A percentile compares a stretch with the other conserved stretches of the same genome.
These are phyloP conservation scores for Nowickia ferox DNA, from an alignment of 2,888 invertebrate genomes.

Conservation along the genomic window DNA sequence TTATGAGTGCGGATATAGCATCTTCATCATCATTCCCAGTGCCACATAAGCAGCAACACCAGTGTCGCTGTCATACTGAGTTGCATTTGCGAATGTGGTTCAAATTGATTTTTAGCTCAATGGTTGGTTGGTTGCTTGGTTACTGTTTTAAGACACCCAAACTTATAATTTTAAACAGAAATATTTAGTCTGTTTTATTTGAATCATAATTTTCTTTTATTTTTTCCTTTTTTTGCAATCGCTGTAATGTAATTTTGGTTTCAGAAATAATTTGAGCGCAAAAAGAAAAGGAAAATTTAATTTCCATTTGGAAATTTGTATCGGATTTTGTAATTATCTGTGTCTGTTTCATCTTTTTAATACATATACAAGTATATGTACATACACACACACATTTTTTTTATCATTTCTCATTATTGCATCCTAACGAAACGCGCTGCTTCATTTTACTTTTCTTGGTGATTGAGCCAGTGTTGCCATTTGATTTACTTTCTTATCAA, in stretches of 20 bases:
- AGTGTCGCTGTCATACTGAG: not conserved
- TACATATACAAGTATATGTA: no score
- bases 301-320: conserved; percentile 11
- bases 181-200: conserved; percentile 9
- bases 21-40: conserved; percentile 31
- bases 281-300: conserved; percentile 6
- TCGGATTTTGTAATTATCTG: conserved; percentile 4
- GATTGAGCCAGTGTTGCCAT: no score
- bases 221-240: not conserved
- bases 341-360: conserved; percentile 11
- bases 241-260: not conserved
- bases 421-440: not conserved
- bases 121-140: not conserved
- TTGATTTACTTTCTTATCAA: no score
- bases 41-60: conserved; percentile 1
- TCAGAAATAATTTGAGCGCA: not conserved
- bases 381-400: not conserved
- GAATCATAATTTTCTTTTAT: not conserved
- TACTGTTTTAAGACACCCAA: conserved; percentile 7
- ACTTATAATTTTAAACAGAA: not conserved
- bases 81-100: conserved; percentile 22
- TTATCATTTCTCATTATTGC: not conserved
- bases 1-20: conserved; percentile 50
- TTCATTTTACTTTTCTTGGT: conserved; percentile 10
- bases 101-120: conserved; percentile 42